These are phyloP conservation scores for Parelbella ahira DNA, from an alignment of 2,888 invertebrate genomes.

Conservation along the genomic window DNA sequence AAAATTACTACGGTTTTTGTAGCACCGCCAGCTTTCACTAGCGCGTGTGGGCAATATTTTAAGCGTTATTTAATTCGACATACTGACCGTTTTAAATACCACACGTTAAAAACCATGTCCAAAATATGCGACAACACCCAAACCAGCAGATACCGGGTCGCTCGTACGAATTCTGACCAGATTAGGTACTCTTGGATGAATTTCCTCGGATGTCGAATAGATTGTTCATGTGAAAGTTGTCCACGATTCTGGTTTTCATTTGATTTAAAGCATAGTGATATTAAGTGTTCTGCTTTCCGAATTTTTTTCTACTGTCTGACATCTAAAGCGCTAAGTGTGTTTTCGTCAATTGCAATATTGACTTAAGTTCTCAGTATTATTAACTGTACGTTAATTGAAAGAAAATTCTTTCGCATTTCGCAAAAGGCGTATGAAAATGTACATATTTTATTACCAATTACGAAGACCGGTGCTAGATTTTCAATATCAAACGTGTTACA, in stretches of 20 bases:
- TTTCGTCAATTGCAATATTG: too few species aligned
- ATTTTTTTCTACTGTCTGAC: constrained; percentile 43
- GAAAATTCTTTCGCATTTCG: too few species aligned
- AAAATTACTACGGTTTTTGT: constrained; percentile 44
- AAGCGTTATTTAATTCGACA: constrained; percentile 65
- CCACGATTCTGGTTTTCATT: constrained; percentile 48
- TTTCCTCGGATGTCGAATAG: constrained; percentile 46
- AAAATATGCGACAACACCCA: constrained; percentile 45
- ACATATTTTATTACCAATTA: too few species aligned
- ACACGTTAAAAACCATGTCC: constrained; percentile 37
- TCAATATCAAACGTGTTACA: too few species aligned
- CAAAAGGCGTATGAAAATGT: too few species aligned
- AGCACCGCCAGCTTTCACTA: constrained; percentile 57
- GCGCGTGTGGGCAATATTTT: constrained; percentile 50
- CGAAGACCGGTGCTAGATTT: too few species aligned
- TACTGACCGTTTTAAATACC: constrained; percentile 51
- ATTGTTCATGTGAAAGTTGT: constrained; percentile 61
- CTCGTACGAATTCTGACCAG: constrained; percentile 36
- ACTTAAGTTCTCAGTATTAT: too few species aligned
- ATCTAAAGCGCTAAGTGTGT: too few species aligned
- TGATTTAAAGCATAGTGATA: constrained; percentile 49
- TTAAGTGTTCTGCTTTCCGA: constrained; percentile 46
- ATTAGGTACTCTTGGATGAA: constrained; percentile 30
- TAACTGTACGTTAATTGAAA: too few species aligned
- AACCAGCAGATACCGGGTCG: constrained; percentile 32